Evolutionary conservation across 2,888 invertebrate species (phyloP).

Genomic region (Clistopyga incitator): DNA sequence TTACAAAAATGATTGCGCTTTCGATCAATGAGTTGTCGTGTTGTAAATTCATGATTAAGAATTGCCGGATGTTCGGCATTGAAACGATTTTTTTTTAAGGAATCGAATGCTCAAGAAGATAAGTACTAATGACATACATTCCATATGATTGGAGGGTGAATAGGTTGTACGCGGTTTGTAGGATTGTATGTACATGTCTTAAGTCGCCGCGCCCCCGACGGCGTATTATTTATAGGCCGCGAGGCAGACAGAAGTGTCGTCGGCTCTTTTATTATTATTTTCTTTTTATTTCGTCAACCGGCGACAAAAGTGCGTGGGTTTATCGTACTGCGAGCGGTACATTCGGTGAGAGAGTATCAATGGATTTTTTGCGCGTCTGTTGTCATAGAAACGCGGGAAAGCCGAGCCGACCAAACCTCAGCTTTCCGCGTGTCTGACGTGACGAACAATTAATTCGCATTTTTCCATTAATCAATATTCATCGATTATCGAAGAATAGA

Average conservation of each 20-base stretch:
- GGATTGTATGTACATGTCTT: not conserved
- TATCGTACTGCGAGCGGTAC: constrained; percentile 6
- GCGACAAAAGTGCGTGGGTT: constrained; percentile 24
- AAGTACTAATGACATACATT: constrained; percentile 2
- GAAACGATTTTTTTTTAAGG: not conserved
- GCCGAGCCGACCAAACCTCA: not conserved
- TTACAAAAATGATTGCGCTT: no score
- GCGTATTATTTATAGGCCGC: constrained; percentile 33
- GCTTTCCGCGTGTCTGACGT: constrained; percentile 1
- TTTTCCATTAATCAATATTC: no score
- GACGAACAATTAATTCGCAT: no score
- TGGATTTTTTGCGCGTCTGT: constrained; percentile 80
- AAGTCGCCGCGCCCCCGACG: constrained; percentile 15
- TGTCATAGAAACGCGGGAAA: constrained; percentile 76
- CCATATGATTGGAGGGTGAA: not conserved
- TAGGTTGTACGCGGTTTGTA: not conserved
- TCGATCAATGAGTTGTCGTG: no score
- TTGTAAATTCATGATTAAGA: not conserved
- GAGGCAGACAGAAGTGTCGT: constrained; percentile 8
- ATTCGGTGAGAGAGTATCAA: constrained; percentile 70
- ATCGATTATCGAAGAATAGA: no score
- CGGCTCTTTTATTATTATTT: not conserved
- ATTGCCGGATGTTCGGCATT: not conserved
- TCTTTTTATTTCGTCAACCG: constrained; percentile 21
- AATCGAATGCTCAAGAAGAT: not conserved